These are phyloP conservation scores for Leptoclinus maculatus DNA, from an alignment of 2,797 vertebrate species.

Conservation along the genomic window DNA sequence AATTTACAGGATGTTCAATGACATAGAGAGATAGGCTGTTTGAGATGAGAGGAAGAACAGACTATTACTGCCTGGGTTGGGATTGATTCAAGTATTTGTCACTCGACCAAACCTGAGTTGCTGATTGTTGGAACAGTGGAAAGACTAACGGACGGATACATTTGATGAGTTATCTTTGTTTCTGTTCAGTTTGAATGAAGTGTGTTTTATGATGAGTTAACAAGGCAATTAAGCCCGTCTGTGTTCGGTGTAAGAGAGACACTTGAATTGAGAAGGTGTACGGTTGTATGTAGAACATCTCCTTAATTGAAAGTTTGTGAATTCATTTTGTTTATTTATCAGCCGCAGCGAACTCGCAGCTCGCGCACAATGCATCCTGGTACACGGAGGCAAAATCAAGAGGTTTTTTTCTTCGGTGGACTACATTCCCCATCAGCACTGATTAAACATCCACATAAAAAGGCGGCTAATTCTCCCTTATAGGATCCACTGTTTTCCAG, in stretches of 20 bases:
- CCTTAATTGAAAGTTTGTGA: not conserved
- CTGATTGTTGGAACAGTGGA: no score
- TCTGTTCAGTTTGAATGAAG: not conserved
- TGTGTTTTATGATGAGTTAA: not conserved
- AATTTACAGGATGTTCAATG: not conserved
- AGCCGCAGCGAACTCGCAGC: not conserved
- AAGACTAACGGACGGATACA: not conserved
- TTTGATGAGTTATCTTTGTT: not conserved
- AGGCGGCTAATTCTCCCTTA: not conserved
- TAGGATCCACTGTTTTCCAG: constrained; percentile 12
- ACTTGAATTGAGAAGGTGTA: not conserved
- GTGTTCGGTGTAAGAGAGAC: not conserved
- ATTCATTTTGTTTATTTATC: not conserved
- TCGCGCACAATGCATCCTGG: not conserved
- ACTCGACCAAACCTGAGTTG: not conserved
- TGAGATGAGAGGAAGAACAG: not conserved
- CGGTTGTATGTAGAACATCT: not conserved
- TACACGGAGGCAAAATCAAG: not conserved
- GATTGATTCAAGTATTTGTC: not conserved
- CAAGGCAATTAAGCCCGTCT: not conserved
- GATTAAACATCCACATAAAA: not conserved
- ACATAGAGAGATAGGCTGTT: not conserved
- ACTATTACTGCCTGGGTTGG: not conserved
- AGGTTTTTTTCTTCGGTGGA: not conserved
- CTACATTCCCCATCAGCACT: not conserved